A percentile compares a stretch with the other conserved stretches of the same genome.
Evolutionary conservation across 1,140 invertebrate species (phyloP).

Genomic region (Calycopis cecrops): DNA sequence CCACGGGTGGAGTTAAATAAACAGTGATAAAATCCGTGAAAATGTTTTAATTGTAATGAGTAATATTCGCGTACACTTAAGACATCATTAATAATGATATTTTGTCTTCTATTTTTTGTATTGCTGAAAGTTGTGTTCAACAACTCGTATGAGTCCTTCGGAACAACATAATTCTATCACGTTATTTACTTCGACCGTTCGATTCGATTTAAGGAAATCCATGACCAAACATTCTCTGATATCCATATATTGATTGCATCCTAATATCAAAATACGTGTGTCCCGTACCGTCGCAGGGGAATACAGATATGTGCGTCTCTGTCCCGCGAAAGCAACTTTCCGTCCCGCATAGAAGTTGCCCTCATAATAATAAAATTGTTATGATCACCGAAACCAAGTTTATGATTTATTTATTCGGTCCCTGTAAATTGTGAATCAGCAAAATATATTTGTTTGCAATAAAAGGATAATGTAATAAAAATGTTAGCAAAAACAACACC

Average conservation of each 20-base stretch:
- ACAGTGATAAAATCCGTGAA: too few species aligned
- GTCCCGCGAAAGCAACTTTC: slow-evolving; percentile 30
- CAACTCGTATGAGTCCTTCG: too few species aligned
- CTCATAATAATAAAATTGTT: slow-evolving; percentile 52
- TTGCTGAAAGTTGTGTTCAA: too few species aligned
- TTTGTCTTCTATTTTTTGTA: too few species aligned
- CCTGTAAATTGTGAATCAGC: slow-evolving; percentile 34
- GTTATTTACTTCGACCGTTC: slow-evolving; percentile 8
- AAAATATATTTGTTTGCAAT: slow-evolving; percentile 36
- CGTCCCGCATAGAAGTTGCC: slow-evolving; percentile 39
- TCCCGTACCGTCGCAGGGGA: not conserved
- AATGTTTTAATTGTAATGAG: too few species aligned
- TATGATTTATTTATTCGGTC: slow-evolving; percentile 53
- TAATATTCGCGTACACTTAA: too few species aligned
- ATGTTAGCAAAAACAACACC: slow-evolving; percentile 26
- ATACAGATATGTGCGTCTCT: slow-evolving; percentile 17
- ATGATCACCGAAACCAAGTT: slow-evolving; percentile 45
- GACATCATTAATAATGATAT: too few species aligned
- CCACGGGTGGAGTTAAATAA: too few species aligned
- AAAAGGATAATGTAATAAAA: slow-evolving; percentile 33
- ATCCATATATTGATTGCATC: slow-evolving; percentile 17
- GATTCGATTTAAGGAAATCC: not conserved
- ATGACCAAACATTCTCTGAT: not conserved
- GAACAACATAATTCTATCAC: not conserved
- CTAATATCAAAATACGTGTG: slow-evolving; percentile 1